Evolutionary conservation across 2,888 invertebrate species (phyloP).

Genomic region (Epirrita christyi): DNA sequence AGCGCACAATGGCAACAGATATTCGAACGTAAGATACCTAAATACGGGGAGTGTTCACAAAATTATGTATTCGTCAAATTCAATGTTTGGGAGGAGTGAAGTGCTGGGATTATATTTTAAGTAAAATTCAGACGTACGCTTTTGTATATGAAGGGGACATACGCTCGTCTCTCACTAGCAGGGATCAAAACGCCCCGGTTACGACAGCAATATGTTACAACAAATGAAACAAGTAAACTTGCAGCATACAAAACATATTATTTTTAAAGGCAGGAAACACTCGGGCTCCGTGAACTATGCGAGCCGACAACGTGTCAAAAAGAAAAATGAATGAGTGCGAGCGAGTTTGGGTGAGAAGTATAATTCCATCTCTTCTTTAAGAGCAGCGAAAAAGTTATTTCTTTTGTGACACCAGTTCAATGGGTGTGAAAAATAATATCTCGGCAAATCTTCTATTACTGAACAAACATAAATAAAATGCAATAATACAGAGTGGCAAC

Average conservation of each 20-base stretch:
- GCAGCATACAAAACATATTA: not conserved
- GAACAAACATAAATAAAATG: conserved; percentile 19
- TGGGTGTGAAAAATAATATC: conserved; percentile 15
- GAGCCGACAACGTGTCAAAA: not conserved
- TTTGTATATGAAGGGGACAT: not conserved
- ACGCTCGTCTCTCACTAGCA: not conserved
- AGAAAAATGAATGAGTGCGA: conserved; percentile 13
- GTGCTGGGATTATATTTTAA: not conserved
- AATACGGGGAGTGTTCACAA: conserved; percentile 26
- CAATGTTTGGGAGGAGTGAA: conserved; percentile 7
- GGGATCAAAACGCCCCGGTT: not conserved
- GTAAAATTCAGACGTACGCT: no score
- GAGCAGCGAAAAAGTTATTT: conserved; percentile 16
- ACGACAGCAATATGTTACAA: not conserved
- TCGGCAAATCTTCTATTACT: conserved; percentile 9
- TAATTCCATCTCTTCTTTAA: conserved; percentile 13
- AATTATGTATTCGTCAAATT: conserved; percentile 21
- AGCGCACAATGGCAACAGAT: conserved; percentile 50
- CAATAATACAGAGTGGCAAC: conserved; percentile 12
- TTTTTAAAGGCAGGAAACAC: not conserved
- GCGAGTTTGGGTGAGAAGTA: conserved; percentile 9
- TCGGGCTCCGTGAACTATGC: not conserved
- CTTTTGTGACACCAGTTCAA: conserved; percentile 16
- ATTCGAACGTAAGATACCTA: conserved; percentile 40
- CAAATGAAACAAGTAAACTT: not conserved